A percentile compares a stretch with the other conserved stretches of the same genome.
phyloP scores from a whole-genome alignment of 2,797 vertebrate species.

The Simalia tracyae region DNA sequence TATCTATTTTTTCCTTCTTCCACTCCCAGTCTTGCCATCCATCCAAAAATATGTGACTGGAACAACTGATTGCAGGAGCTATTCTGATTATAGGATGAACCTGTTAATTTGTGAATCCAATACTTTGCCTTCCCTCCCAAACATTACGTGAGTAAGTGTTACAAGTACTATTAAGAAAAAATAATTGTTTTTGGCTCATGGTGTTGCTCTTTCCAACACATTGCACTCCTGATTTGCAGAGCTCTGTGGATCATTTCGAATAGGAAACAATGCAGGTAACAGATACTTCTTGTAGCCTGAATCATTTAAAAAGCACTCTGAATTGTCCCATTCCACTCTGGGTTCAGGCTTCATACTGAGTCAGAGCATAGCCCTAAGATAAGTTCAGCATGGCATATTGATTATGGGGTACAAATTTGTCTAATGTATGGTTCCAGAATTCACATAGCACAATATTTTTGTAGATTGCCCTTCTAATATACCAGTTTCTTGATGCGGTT shows the following conservation, averaged over 20 bases:
- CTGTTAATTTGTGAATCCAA: background rate
- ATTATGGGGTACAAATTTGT: background rate
- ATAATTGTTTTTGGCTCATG: background rate
- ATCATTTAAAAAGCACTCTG: background rate
- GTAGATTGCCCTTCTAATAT: background rate
- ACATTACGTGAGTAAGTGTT: background rate
- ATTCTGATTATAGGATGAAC: background rate
- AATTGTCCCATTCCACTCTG: background rate
- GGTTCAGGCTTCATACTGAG: too few relatives aligned
- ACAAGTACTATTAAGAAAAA: background rate
- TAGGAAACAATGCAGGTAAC: background rate
- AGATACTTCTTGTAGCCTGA: background rate
- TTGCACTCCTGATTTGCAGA: background rate
- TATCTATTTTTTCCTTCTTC: background rate
- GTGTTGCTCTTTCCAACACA: background rate
- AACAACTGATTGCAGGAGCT: background rate
- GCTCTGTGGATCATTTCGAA: background rate
- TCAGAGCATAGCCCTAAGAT: background rate
- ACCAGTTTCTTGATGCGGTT: background rate
- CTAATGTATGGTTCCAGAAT: background rate
- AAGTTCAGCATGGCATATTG: background rate
- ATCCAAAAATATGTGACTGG: background rate
- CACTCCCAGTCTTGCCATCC: background rate
- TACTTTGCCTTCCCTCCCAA: background rate
- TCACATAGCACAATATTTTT: background rate